Evolutionary conservation across 2,113 vertebrate species (phyloP).

Genomic region (Kryptolebias marmoratus): DNA sequence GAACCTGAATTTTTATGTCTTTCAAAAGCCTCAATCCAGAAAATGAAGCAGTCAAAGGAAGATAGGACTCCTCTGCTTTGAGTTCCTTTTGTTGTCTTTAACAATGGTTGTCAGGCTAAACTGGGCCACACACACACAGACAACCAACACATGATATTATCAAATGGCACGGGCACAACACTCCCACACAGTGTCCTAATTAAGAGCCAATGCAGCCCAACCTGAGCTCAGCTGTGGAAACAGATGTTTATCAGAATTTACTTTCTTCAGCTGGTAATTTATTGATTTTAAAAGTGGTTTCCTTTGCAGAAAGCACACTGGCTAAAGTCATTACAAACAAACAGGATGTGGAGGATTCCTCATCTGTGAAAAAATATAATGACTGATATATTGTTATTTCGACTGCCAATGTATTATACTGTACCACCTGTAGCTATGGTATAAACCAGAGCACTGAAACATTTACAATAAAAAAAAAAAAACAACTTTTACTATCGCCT

Average conservation of each 20-base stretch:
- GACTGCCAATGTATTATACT: too few relatives aligned
- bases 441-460: too few relatives aligned
- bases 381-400: too few relatives aligned
- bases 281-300: constrained; percentile 17
- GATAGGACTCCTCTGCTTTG: constrained; percentile 28
- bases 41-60: constrained; percentile 13
- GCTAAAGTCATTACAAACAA: too few relatives aligned
- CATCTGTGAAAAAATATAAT: too few relatives aligned
- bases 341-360: too few relatives aligned
- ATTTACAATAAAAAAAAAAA: too few relatives aligned
- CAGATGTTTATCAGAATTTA: constrained; percentile 27
- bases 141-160: constrained; percentile 50
- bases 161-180: constrained; percentile 16
- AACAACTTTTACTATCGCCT: too few relatives aligned
- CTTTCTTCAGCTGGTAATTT: constrained; percentile 26
- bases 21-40: constrained; percentile 15
- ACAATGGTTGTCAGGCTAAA: constrained; percentile 18
- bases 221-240: background rate
- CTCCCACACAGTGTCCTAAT: constrained; percentile 50
- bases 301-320: background rate
- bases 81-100: constrained; percentile 21
- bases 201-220: constrained; percentile 13
- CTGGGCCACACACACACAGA: background rate
- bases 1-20: constrained; percentile 2
- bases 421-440: too few relatives aligned